Percentiles rank a stretch among this genome's conserved stretches.
Conservation (phyloP, 2,797 vertebrate species). For the Masticophis lateralis region DNA sequence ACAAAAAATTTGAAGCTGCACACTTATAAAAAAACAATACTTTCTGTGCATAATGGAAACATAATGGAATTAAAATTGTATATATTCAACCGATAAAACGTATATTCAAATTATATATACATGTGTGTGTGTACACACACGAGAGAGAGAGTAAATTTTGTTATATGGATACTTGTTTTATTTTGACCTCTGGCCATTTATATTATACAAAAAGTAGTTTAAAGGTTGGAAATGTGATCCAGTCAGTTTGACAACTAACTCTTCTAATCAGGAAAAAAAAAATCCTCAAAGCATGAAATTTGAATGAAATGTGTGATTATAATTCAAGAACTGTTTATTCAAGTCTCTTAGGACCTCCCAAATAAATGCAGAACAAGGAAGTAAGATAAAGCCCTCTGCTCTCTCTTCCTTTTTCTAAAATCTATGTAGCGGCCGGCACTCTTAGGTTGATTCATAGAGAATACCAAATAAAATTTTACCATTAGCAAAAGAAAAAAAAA, state of each 20-base stretch:
- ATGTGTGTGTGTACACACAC: no score
- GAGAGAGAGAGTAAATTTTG: neutral
- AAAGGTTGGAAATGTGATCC: slow-evolving; percentile 72
- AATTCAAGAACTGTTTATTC: slow-evolving; percentile 86
- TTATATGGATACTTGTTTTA: neutral
- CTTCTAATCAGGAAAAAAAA: slow-evolving; percentile 80
- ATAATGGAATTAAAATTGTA: neutral
- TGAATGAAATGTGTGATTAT: slow-evolving; percentile 92
- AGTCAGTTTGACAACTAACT: slow-evolving; percentile 80
- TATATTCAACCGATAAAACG: neutral
- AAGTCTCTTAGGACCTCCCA: slow-evolving; percentile 73
- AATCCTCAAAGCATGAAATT: slow-evolving; percentile 88
- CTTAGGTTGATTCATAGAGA: slow-evolving; percentile 19
- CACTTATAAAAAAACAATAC: slow-evolving; percentile 6
- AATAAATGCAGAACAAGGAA: slow-evolving; percentile 72
- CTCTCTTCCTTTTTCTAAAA: slow-evolving; percentile 23
- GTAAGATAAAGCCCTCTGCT: slow-evolving; percentile 66
- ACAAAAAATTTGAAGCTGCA: neutral
- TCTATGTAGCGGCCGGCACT: neutral
- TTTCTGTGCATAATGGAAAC: neutral
- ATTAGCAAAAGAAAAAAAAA: slow-evolving; percentile 16
- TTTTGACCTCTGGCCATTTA: slow-evolving; percentile 46
- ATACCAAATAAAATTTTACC: slow-evolving; percentile 48
- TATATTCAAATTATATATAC: neutral
- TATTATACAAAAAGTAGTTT: slow-evolving; percentile 61